Evolutionary conservation across 2,797 vertebrate species (phyloP), one percentile per base, ranked within the genome.

Genomic region (Pseudopleuronectes americanus): DNA sequence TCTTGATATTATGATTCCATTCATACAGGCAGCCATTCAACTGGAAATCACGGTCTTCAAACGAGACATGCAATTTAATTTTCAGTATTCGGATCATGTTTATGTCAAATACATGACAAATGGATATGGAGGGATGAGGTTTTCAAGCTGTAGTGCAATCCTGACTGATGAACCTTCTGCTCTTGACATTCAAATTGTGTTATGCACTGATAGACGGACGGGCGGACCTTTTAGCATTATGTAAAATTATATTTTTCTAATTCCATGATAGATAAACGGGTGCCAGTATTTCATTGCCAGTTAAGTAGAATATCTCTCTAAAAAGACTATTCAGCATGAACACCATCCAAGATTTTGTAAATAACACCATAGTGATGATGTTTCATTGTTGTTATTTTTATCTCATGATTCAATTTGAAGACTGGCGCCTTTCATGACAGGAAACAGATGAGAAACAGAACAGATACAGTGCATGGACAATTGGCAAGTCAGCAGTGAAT

Each of bases 1-100:
- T 41, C 12, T 10, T 69, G 67, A 67, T 45, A 71, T 74, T 56
- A 41, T 17, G 14, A 53, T 56, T 61, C 1, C 21, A 28, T 68
- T 73, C 19, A 38, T 23, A 36, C 54, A 8, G 17, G 23, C 2
- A 21, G 9, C 21, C 47, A 53, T 49, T 31, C 22, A 56, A 43
- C 2, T 63, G 24, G 8, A 47, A 72, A 58, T 57, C 16, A 24
- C 67, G 26, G 36, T 49, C 55, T 64, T 64, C 16, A 31, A 31
- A 33, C 22, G 6, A 41, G 54, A 45, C 14, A 22, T 28, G 51
- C 14, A 63, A 66, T 13, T 59, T 6, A n/a, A 45, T 17, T 49
- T 21, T 54, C 10, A 51, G 4, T 59, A n/a, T 71, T n/a, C 6
- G 7, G 31, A 43, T 59, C n/a, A 74, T 53, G 10, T 23, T 13